Percentiles rank a stretch among this genome's conserved stretches.
phyloP scores from a whole-genome alignment of 2,888 invertebrate genomes.

The Cremastinae sp. region DNA sequence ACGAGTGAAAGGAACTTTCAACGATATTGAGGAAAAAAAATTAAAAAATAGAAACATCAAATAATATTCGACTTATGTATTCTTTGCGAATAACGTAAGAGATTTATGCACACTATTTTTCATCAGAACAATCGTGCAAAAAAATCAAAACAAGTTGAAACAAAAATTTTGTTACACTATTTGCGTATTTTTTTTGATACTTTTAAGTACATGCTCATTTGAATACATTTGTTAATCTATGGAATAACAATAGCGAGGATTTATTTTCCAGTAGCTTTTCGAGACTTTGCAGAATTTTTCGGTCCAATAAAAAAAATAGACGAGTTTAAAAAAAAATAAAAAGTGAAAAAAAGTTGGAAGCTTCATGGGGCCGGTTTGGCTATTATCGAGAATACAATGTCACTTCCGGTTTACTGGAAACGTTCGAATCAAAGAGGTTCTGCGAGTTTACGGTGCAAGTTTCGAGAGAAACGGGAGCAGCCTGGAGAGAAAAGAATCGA shows the following conservation, averaged over 20 bases:
- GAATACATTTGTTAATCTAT: no score
- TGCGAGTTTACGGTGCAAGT: slow-evolving; percentile 1
- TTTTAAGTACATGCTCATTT: no score
- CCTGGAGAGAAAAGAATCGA: not conserved
- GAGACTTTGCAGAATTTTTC: slow-evolving; percentile 41
- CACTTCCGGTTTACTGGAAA: slow-evolving; percentile 61
- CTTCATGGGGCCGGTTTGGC: slow-evolving; percentile 39
- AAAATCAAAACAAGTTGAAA: no score
- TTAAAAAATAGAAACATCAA: slow-evolving; percentile 1
- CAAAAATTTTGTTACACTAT: no score
- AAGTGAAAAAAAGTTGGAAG: slow-evolving; percentile 5
- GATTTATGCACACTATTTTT: no score
- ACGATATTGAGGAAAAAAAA: not conserved
- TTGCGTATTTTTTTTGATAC: no score
- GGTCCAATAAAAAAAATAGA: no score
- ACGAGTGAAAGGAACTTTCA: slow-evolving; percentile 4
- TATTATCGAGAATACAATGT: slow-evolving; percentile 68
- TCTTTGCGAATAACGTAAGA: no score
- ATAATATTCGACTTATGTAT: no score
- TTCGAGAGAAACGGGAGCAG: slow-evolving; percentile 26
- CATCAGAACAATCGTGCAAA: no score
- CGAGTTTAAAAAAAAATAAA: not conserved
- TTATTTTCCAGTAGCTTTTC: slow-evolving; percentile 61
- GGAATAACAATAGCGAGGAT: slow-evolving; percentile 66
- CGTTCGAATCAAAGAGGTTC: slow-evolving; percentile 42